Conservation (phyloP, 2,113 vertebrate species). For the Anser brachyrhynchus region DNA sequence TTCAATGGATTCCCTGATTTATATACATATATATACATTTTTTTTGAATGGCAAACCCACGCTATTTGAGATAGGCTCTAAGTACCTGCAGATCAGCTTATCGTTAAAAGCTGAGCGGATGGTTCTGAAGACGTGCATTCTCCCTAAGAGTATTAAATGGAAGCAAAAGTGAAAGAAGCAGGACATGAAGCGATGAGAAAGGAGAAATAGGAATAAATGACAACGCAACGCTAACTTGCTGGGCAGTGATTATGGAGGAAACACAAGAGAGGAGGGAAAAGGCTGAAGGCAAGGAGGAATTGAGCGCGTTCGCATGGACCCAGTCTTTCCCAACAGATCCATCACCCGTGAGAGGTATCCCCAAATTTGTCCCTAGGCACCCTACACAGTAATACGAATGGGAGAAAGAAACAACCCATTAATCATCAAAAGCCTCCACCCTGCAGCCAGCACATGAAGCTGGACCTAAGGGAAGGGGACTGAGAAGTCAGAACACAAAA, state of each 20-base stretch:
- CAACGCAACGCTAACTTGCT: rapidly evolving
- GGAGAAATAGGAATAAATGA: not conserved
- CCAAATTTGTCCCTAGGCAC: not conserved
- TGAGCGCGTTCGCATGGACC: not conserved
- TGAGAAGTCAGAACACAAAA: not conserved
- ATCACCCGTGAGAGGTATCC: not conserved
- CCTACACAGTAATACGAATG: not conserved
- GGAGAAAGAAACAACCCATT: not conserved
- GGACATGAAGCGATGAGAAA: not conserved
- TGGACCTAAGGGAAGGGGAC: not conserved
- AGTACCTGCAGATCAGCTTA: not conserved
- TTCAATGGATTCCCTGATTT: not conserved
- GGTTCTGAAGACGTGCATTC: not conserved
- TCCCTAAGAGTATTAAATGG: not conserved
- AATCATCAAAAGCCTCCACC: not conserved
- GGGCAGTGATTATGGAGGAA: not conserved
- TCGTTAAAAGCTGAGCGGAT: not conserved
- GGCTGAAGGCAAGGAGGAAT: not conserved
- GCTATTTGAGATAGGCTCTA: not conserved
- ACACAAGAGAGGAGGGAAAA: not conserved
- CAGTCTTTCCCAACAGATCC: not conserved
- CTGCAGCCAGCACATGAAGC: not conserved
- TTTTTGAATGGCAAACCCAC: rapidly evolving
- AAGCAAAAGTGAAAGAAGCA: not conserved
- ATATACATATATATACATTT: not conserved